Evolutionary conservation across 1,140 invertebrate genomes (phyloP).

Genomic region (Plectus sambesii): DNA sequence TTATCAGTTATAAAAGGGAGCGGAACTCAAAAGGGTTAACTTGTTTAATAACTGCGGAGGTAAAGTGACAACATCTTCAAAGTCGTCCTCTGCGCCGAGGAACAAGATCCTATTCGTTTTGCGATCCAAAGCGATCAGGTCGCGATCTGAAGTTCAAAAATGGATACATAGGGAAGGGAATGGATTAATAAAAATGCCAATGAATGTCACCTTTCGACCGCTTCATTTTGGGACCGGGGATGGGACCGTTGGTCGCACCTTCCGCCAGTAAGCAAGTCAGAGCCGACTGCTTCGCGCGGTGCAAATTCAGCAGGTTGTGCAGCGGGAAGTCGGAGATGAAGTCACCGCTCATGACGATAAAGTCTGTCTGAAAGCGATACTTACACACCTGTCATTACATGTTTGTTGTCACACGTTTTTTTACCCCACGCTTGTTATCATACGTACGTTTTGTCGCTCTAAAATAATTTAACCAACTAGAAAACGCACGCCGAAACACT

Average conservation of each 20-base stretch:
- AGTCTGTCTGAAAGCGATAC: constrained; percentile 4
- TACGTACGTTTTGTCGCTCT: too few relatives aligned
- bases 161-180: not conserved
- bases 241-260: not conserved
- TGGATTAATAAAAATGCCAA: not conserved
- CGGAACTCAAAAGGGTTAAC: not conserved
- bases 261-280: constrained; percentile 3
- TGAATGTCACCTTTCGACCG: constrained; percentile 2
- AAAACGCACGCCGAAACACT: too few relatives aligned
- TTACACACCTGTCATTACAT: too few relatives aligned
- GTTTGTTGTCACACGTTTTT: too few relatives aligned
- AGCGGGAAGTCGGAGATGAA: constrained; percentile 12
- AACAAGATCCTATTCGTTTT: not conserved
- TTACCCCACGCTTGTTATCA: too few relatives aligned
- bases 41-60: not conserved
- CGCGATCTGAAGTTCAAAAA: constrained; percentile 9
- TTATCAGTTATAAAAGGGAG: not conserved
- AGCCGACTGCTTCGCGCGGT: constrained; percentile 1
- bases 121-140: constrained; percentile 9
- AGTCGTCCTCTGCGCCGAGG: constrained; percentile 10
- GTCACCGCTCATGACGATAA: constrained; percentile 13
- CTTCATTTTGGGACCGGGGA: constrained; percentile 13
- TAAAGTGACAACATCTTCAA: constrained; percentile 8
- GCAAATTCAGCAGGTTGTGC: not conserved
- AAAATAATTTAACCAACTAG: too few relatives aligned